phyloP scores from a whole-genome alignment of 2,888 invertebrate genomes.

The Hermodice carunculata region DNA sequence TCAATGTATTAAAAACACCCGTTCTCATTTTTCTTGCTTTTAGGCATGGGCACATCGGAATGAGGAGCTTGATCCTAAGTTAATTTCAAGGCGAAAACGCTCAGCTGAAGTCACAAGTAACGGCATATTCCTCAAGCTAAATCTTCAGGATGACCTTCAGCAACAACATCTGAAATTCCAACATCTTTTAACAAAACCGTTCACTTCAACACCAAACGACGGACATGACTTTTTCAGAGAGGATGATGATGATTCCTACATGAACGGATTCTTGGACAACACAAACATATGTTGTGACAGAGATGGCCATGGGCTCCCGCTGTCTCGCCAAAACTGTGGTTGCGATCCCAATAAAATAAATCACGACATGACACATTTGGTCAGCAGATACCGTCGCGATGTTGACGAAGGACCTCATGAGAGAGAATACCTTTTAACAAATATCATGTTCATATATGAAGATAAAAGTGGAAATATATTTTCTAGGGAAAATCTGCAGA shows the following conservation, averaged over 20 bases:
- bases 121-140: not conserved
- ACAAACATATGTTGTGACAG: not conserved
- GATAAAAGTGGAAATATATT: slow-evolving; percentile 17
- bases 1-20: no score
- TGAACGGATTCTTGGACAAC: not conserved
- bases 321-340: not conserved
- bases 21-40: not conserved
- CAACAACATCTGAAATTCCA: not conserved
- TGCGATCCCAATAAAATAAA: slow-evolving; percentile 1
- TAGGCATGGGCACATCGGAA: slow-evolving; percentile 7
- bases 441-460: slow-evolving; percentile 10
- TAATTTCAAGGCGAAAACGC: not conserved
- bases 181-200: no score
- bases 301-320: not conserved
- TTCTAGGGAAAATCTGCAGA: slow-evolving; percentile 15
- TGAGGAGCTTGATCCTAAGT: not conserved
- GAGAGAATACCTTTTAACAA: not conserved
- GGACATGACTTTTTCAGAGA: not conserved
- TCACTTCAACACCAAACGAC: not conserved
- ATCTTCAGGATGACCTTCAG: not conserved
- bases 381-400: not conserved
- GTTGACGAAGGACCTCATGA: not conserved
- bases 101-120: no score
- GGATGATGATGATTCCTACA: not conserved
- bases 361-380: not conserved